These are phyloP conservation scores for Plagodis dolabraria DNA, from an alignment of 2,888 invertebrate genomes.

Conservation along the genomic window DNA sequence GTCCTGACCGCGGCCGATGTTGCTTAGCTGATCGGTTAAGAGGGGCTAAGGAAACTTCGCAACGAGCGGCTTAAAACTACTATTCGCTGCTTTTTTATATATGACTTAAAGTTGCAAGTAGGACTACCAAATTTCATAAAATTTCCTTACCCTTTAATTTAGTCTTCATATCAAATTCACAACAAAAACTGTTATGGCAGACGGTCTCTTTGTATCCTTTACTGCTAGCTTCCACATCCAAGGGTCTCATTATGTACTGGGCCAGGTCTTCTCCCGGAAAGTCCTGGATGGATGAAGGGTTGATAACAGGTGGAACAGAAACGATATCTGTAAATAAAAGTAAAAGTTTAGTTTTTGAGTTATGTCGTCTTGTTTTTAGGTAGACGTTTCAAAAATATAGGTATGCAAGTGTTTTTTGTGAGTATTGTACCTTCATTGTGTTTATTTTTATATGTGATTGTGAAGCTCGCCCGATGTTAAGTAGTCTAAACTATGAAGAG, in stretches of 20 bases:
- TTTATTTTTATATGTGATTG: too few species aligned
- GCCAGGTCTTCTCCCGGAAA: constrained; percentile 53
- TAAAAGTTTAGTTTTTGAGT: constrained; percentile 2
- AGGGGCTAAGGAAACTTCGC: too few species aligned
- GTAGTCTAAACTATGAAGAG: too few species aligned
- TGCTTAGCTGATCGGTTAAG: too few species aligned
- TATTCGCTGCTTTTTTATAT: too few species aligned
- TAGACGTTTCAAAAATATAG: neutral
- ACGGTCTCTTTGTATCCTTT: constrained; percentile 55
- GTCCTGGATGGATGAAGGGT: constrained; percentile 22
- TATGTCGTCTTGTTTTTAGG: neutral
- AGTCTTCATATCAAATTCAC: constrained; percentile 65
- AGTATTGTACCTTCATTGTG: neutral
- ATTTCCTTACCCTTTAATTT: constrained; percentile 7
- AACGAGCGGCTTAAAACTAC: too few species aligned
- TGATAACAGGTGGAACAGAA: constrained; percentile 35
- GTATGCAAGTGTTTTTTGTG: neutral
- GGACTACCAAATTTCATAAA: neutral
- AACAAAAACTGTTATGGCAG: constrained; percentile 66
- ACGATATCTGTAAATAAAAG: constrained; percentile 10
- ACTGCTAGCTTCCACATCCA: constrained; percentile 52
- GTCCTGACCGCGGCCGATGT: too few species aligned
- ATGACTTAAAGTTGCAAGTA: neutral
- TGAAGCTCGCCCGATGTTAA: too few species aligned
- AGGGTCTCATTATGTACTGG: constrained; percentile 58